Conservation (phyloP, 2,113 vertebrate genomes). For the Dicerorhinus sumatrensis region DNA sequence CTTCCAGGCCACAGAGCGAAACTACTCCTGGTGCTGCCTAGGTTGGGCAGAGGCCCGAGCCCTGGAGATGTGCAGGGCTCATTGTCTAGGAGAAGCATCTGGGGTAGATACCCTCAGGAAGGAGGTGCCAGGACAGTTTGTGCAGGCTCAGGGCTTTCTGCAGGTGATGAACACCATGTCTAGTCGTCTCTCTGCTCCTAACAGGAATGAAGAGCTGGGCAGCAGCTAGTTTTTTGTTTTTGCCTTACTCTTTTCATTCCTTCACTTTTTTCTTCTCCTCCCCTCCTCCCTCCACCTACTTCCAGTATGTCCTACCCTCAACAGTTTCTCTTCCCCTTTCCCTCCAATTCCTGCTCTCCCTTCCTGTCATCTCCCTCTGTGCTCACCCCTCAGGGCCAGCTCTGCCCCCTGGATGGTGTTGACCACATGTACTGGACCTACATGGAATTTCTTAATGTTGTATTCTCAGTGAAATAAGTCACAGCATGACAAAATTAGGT, state of each 20-base stretch:
- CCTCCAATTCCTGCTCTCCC: not conserved
- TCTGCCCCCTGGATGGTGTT: not conserved
- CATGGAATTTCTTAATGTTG: not conserved
- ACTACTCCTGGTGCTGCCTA: not conserved
- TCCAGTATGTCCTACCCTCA: not conserved
- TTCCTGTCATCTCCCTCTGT: not conserved
- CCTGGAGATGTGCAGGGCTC: not conserved
- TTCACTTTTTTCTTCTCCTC: not conserved
- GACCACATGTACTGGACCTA: not conserved
- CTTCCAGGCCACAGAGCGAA: not conserved
- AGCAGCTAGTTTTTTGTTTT: not conserved
- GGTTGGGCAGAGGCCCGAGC: not conserved
- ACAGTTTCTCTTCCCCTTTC: not conserved
- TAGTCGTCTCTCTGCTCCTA: not conserved
- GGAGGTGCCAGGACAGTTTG: not conserved
- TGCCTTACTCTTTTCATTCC: not conserved
- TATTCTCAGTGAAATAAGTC: slow-evolving; percentile 8
- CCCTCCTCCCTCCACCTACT: not conserved
- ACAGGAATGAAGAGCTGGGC: not conserved
- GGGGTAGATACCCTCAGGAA: not conserved
- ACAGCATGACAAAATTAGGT: not conserved
- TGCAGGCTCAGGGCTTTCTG: not conserved
- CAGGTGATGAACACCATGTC: not conserved
- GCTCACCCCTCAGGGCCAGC: not conserved
- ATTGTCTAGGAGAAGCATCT: not conserved